phyloP scores from a whole-genome alignment of 2,888 invertebrate genomes.

The Pollenia griseotomentosa region DNA sequence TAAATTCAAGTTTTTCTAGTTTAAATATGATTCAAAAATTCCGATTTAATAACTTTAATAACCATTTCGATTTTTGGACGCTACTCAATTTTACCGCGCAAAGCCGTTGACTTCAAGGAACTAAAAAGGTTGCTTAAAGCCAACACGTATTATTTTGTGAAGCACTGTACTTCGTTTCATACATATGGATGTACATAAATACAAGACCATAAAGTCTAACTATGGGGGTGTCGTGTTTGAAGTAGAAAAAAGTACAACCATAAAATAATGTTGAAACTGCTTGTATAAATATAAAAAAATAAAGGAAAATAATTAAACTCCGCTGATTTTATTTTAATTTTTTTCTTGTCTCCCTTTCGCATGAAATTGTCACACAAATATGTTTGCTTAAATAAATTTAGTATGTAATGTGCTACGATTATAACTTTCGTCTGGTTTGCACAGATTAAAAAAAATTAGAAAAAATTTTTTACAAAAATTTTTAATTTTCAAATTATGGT shows the following conservation, averaged over 20 bases:
- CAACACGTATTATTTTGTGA: background rate
- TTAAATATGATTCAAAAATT: too few species aligned
- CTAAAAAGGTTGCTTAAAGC: too few species aligned
- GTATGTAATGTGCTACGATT: too few species aligned
- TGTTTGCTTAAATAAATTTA: background rate
- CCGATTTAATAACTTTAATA: too few species aligned
- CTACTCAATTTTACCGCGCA: too few species aligned
- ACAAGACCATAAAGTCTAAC: constrained; percentile 18
- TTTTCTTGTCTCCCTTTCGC: background rate
- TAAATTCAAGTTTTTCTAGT: too few species aligned
- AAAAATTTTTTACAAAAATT: too few species aligned
- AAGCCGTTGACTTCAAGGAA: too few species aligned
- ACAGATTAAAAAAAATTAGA: too few species aligned
- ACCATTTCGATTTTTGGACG: too few species aligned
- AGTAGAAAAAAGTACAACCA: constrained; percentile 58
- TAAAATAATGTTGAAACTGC: constrained; percentile 55
- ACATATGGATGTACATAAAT: background rate
- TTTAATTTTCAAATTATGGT: too few species aligned
- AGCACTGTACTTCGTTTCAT: constrained; percentile 9
- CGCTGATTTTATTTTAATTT: constrained; percentile 19
- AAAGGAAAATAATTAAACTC: constrained; percentile 41
- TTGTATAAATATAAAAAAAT: constrained; percentile 18
- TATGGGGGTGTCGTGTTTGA: constrained; percentile 53
- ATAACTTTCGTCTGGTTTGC: too few species aligned
- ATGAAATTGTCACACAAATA: constrained; percentile 30